Base-by-base conservation (phyloP, 2,797 vertebrate species). In the Pipistrellus nathusii region DNA sequence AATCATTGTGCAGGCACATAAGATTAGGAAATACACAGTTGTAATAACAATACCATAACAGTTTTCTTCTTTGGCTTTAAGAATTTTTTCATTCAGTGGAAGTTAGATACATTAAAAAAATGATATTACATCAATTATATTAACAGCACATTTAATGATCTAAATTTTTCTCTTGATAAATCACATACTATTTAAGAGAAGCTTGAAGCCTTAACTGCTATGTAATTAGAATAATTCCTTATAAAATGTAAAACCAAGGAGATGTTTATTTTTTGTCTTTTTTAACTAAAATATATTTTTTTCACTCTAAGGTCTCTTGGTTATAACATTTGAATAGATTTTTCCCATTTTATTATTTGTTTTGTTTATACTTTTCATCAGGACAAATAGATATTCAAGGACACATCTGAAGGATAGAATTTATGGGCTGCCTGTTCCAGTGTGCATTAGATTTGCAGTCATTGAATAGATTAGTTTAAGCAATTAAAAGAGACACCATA, bases 401-500 rank as follows among this genome's bases (percentile, higher is more conserved):
- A 95, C 96, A 96, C 20, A 88, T 96, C 71, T 91, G 91, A 97
- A 96, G 57, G 95, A 57, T 93, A 48, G 84, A 76, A 97, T 96
- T 96, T 95, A 96, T 96, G 96, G 95, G 72, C 84, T 95, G 88
- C 85, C 77, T 96, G 76, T 78, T 94, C 68, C 75, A 8, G 0
- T 87, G 27, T 90, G 20, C 44, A 62, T 94, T 96, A 93, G 66
- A 75, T 97, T 97, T 90, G 90, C 95, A 94, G 92, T 94, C 84
- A 97, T 91, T 97, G 90, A 96, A 51, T 96, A 97, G 97, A 97
- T 94, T 96, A 84, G n/a, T 95, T 97, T 96, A 95, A 92, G 75
- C 80, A 97, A 96, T 98, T 97, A 97, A 97, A 97, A 97, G 76
- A 96, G 85, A 96, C 94, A 97, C 96, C 95, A 78, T 97, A 88